Conservation (phyloP, 2,888 invertebrate genomes). For the Plagiodera versicolora region DNA sequence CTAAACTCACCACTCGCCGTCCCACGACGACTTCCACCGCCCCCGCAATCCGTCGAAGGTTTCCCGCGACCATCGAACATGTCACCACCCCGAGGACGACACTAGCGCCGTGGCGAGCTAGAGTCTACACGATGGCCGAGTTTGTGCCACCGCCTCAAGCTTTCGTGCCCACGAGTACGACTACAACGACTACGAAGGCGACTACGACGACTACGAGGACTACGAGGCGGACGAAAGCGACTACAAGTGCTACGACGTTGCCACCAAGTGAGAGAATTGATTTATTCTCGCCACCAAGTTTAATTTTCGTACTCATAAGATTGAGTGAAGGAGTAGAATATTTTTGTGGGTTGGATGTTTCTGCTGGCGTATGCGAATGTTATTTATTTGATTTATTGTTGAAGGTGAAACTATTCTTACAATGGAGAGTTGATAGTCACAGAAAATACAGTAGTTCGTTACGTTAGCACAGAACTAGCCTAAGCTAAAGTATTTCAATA, state of each 20-base stretch:
- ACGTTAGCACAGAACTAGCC: too few species aligned
- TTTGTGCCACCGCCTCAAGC: slow-evolving; percentile 55
- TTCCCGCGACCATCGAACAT: neutral
- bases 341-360: too few species aligned
- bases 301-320: too few species aligned
- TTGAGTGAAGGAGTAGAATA: too few species aligned
- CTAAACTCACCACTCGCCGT: slow-evolving; percentile 57
- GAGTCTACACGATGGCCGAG: slow-evolving; percentile 56
- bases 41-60: slow-evolving; percentile 37
- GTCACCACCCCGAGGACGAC: slow-evolving; percentile 43
- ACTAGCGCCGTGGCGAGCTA: slow-evolving; percentile 48
- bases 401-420: too few species aligned
- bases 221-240: slow-evolving; percentile 40
- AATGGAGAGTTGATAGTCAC: too few species aligned
- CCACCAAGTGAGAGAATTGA: slow-evolving; percentile 34
- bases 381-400: too few species aligned
- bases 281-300: too few species aligned
- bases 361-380: too few species aligned
- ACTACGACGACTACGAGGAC: slow-evolving; percentile 63
- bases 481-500: too few species aligned
- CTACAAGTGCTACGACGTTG: slow-evolving; percentile 33
- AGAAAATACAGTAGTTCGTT: too few species aligned
- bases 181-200: slow-evolving; percentile 53
- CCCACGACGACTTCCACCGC: slow-evolving; percentile 37
- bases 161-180: slow-evolving; percentile 51